Evolutionary conservation across 64 coral and sea anemone species (phyloP).

Genomic region (Montipora capricornis): DNA sequence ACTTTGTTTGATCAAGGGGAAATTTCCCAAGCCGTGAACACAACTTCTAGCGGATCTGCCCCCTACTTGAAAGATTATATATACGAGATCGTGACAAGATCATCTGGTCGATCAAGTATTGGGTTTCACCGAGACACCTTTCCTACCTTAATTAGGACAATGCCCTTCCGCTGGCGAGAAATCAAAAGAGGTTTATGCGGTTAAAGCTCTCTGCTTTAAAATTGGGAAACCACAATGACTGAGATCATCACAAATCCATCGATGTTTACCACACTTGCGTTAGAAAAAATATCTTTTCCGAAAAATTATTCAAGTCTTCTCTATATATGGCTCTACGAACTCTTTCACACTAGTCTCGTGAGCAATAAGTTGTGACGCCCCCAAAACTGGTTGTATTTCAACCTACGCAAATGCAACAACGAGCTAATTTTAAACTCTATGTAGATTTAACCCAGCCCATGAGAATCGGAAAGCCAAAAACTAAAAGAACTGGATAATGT

Average conservation of each 20-base stretch:
- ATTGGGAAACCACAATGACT: background rate
- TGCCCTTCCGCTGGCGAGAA: background rate
- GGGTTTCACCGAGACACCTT: background rate
- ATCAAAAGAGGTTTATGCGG: background rate
- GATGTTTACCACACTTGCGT: background rate
- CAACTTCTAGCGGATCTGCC: conserved; percentile 6
- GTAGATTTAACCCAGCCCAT: too few species aligned
- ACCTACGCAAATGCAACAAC: background rate
- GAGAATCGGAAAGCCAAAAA: too few species aligned
- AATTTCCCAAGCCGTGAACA: too few species aligned
- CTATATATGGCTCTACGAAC: background rate
- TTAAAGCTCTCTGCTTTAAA: background rate
- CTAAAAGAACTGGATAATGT: too few species aligned
- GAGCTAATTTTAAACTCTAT: too few species aligned
- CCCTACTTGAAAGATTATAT: conserved; percentile 37
- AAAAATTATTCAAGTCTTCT: background rate
- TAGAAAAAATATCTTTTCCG: background rate
- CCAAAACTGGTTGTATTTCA: background rate
- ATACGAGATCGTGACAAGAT: background rate
- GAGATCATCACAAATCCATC: background rate
- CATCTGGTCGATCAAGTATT: background rate
- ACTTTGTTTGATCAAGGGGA: background rate
- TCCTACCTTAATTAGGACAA: conserved; percentile 4
- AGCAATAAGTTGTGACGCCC: conserved; percentile 32
- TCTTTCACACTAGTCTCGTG: background rate